Conservation (phyloP, 2,888 invertebrate species). For the Caenorhabditis panamensis region DNA sequence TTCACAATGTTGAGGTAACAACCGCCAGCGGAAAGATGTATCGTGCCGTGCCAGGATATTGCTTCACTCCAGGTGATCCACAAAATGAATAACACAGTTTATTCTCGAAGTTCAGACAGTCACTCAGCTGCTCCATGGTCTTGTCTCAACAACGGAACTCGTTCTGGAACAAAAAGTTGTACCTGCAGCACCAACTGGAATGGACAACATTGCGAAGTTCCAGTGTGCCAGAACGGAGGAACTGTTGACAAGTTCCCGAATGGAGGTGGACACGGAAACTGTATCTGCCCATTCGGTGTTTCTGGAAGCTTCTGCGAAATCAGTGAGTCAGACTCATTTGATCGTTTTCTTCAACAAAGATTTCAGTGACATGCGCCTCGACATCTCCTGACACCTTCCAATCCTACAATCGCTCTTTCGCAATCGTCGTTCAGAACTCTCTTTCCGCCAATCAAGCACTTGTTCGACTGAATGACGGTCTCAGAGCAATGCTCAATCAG, state of each 20-base stretch:
- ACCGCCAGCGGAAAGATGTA: conserved; percentile 13
- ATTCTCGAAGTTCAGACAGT: conserved; percentile 10
- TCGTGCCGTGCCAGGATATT: conserved; percentile 56
- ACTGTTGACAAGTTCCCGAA: conserved; percentile 61
- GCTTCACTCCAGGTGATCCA: conserved; percentile 38
- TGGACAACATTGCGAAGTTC: conserved; percentile 57
- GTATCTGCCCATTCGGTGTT: conserved; percentile 64
- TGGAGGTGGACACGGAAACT: conserved; percentile 63
- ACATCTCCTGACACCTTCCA: conserved; percentile 54
- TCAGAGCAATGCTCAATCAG: conserved; percentile 46
- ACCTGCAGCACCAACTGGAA: conserved; percentile 41
- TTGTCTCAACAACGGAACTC: conserved; percentile 59
- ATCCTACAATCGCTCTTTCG: conserved; percentile 58
- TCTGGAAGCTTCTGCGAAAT: conserved; percentile 65
- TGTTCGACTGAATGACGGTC: conserved; percentile 38
- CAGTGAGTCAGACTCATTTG: conserved; percentile 18
- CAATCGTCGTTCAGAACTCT: conserved; percentile 62
- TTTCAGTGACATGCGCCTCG: conserved; percentile 55
- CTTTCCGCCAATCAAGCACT: conserved; percentile 55
- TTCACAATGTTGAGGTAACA: conserved; percentile 42
- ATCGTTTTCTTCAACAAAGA: too few relatives aligned
- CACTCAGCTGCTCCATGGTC: conserved; percentile 41
- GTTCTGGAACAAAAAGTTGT: conserved; percentile 45
- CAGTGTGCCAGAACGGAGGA: conserved; percentile 66
- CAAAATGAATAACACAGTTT: background rate